Base-by-base conservation (phyloP, 2,113 vertebrate genomes). In the Speoplatyrhinus poulsoni region DNA sequence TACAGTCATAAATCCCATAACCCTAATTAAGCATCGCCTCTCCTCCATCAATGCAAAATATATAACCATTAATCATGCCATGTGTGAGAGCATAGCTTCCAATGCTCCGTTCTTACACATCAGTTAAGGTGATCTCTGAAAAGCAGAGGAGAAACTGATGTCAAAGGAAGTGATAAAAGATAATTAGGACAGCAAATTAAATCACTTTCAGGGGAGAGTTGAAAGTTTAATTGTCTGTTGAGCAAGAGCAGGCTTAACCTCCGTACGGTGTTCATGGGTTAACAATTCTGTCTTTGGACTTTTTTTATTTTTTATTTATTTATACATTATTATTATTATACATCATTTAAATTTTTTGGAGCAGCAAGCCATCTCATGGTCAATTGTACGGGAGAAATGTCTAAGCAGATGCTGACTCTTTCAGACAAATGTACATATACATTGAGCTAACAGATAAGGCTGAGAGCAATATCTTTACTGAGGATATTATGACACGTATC, bases 1-100 rank as follows among this genome's bases (percentile, higher is more conserved):
- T 84, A 79, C 69, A 72, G 13, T 77, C 69, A 90, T 80, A 87
- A 87, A 88, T 91, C 85, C 88, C 77, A 75, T 85, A 80, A 86
- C 86, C 85, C 84, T 83, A 86, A 89, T 91, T 76, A 89, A 85
- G 83, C 74, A 78, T 87, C 36, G 6, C 36, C 36, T 4, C 13
- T 10, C 11, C 13, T 86, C 80, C 75, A 61, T 81, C 74, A 12
- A 56, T 52, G 65, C 70, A 80, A 77, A 78, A 72, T 0, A 57
- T 26, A 60, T 10, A 49, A 32, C 70, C 82, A 81, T 86, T 84
- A 82, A 77, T 4, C 36, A 5, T 41, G 5, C 36, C 83, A 11
- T 52, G 49, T 52, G 6, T 15, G 49, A 11, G 49, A 4, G 9
- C 49, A 52, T 79, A 57, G 17, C 47, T 80, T 82, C 67, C 62